Base-by-base conservation (phyloP, 1,140 invertebrate genomes). In the Choristoneura fumiferana region DNA sequence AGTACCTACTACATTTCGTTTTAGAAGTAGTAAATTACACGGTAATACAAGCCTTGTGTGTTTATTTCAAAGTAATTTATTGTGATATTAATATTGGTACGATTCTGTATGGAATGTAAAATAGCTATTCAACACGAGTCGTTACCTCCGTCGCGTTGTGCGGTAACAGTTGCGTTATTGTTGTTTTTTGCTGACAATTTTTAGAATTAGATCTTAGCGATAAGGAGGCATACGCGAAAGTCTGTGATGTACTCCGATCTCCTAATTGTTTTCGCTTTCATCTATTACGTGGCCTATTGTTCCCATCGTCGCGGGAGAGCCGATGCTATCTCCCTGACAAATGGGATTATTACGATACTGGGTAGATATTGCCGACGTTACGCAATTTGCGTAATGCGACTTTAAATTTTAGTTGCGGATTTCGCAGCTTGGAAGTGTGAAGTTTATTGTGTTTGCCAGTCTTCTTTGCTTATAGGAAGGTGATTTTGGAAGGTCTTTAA, bases 221-320 rank as follows among this genome's bases (percentile, higher is more conserved):
- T 49, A 49, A 49, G 43, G 18, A 49, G 43, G n/a, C n/a, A n/a
- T 56, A 29, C 58, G 74, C 68, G 73, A 78, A 73, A 78, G 73
- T 64, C 54, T 15, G 54, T 67, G 64, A 73, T 70, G 65, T 66
- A 63, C 67, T 67, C 62, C 67, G 64, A 77, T 72, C 67, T 65
- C 69, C 73, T 81, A 80, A 83, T 81, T 84, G 75, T 80, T 84
- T 81, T 77, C 71, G 70, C 76, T 81, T 83, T 80, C 69, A 54
- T 71, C 60, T 70, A 69, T 79, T 81, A 79, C 76, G 69, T 73
- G 65, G 34, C 36, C 59, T 65, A 67, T 72, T 73, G 69, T 76
- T n/a, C 71, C 69, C 61, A 58, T 58, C 35, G 56, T 63, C 60
- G 61, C 61, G 58, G 60, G 63, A 49, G n/a, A n/a, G 76, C 6